Evolutionary conservation across 2,888 invertebrate genomes (phyloP).

Genomic region (Brenthis hecate): DNA sequence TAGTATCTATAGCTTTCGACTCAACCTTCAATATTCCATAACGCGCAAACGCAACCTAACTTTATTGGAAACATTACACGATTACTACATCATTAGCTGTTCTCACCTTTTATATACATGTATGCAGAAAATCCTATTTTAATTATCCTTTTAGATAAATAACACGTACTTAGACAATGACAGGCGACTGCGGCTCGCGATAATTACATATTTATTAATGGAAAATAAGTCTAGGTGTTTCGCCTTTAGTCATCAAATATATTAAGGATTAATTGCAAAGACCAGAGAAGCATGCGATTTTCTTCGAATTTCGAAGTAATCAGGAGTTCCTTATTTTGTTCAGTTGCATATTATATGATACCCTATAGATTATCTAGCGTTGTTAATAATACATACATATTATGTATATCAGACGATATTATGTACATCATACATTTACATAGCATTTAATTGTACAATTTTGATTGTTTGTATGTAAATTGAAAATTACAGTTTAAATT

Average conservation of each 20-base stretch:
- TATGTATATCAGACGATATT: no score
- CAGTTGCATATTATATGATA: no score
- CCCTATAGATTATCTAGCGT: neutral
- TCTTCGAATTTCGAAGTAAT: neutral
- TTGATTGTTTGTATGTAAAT: no score
- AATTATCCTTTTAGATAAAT: constrained; percentile 34
- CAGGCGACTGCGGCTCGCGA: constrained; percentile 40
- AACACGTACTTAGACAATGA: constrained; percentile 42
- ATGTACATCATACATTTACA: no score
- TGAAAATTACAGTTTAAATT: no score
- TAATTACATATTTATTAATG: constrained; percentile 49
- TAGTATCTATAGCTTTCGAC: constrained; percentile 14
- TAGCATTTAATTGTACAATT: no score
- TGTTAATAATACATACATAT: neutral
- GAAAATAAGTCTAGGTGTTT: constrained; percentile 51
- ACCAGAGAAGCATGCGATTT: neutral
- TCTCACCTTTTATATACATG: constrained; percentile 29
- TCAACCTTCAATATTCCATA: constrained; percentile 33
- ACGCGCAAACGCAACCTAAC: constrained; percentile 14
- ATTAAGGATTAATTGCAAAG: constrained; percentile 34
- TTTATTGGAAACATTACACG: constrained; percentile 30
- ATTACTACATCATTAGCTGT: constrained; percentile 28
- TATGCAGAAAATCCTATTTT: constrained; percentile 24
- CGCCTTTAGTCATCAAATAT: constrained; percentile 46
- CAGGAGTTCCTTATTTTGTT: no score